A percentile compares a stretch with the other conserved stretches of the same genome.
Evolutionary conservation across 53 echinoderm and acorn worm genomes (phyloP).

Genomic region (Temnopleurus reevesii): DNA sequence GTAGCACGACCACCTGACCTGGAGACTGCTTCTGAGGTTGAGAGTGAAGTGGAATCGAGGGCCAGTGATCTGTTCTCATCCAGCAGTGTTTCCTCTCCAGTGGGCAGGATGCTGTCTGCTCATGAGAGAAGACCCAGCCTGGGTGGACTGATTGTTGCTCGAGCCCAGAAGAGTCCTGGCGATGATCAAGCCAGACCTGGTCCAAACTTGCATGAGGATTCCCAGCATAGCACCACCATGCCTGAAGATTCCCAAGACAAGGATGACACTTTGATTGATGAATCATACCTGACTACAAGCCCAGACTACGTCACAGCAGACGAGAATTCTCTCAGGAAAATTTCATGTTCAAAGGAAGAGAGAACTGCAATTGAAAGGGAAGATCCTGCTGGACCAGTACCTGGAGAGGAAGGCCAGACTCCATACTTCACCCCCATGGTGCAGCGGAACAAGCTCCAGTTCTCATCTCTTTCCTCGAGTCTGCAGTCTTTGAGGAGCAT

Average conservation of each 20-base stretch:
- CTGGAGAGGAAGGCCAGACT: neutral
- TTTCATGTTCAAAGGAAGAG: neutral
- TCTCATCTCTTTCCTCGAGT: slow-evolving; percentile 31
- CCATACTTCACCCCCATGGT: slow-evolving; percentile 47
- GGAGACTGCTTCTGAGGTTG: slow-evolving; percentile 45
- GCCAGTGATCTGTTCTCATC: slow-evolving; percentile 46
- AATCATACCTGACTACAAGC: slow-evolving; percentile 44
- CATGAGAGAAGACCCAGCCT: slow-evolving; percentile 66
- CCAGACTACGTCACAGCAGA: slow-evolving; percentile 49
- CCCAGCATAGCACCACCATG: neutral
- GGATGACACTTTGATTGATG: slow-evolving; percentile 46
- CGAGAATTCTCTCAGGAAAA: neutral
- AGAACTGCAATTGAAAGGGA: neutral
- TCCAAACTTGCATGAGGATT: neutral
- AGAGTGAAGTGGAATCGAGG: slow-evolving; percentile 46
- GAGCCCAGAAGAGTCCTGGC: slow-evolving; percentile 60
- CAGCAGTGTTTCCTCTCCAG: slow-evolving; percentile 31
- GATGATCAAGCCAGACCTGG: slow-evolving; percentile 2
- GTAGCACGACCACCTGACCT: neutral
- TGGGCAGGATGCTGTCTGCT: slow-evolving; percentile 1
- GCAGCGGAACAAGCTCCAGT: slow-evolving; percentile 23
- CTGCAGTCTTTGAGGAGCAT: slow-evolving; percentile 49
- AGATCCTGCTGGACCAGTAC: neutral
- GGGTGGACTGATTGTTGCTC: slow-evolving; percentile 75
- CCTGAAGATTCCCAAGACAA: neutral